Conservation (phyloP, 2,113 vertebrate species). For the Anguilla japonica region DNA sequence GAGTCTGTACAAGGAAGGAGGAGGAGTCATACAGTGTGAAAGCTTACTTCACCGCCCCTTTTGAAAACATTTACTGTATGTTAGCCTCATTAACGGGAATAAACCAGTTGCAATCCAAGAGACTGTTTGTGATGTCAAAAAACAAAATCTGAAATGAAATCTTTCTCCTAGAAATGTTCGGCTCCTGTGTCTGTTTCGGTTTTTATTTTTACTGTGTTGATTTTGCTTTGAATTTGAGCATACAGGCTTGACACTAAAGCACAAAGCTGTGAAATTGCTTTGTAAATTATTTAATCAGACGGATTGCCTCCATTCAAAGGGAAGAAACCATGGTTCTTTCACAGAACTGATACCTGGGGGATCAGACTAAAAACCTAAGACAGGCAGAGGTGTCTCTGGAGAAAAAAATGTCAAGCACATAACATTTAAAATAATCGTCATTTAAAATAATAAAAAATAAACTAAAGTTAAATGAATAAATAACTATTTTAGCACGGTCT, state of each 20-base stretch:
- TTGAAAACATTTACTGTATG: conserved; percentile 3
- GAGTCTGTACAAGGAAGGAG: not conserved
- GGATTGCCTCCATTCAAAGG: conserved; percentile 53
- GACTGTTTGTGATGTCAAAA: conserved; percentile 6
- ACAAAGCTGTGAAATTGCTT: conserved; percentile 60
- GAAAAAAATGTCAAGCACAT: conserved; percentile 10
- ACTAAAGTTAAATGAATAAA: not conserved
- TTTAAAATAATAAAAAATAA: conserved; percentile 7
- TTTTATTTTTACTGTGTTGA: conserved; percentile 33
- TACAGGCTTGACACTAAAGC: conserved; percentile 33
- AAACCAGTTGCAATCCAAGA: conserved; percentile 13
- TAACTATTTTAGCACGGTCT: not conserved
- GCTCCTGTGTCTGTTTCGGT: conserved; percentile 2
- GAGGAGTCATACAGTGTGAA: not conserved
- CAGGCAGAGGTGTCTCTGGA: conserved; percentile 28
- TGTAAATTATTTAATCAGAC: conserved; percentile 70
- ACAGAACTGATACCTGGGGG: conserved; percentile 37
- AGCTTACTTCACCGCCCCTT: not conserved
- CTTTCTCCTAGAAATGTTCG: conserved; percentile 17
- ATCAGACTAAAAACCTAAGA: conserved; percentile 54
- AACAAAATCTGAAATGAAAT: not conserved
- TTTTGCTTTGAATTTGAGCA: conserved; percentile 35
- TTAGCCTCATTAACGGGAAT: conserved; percentile 14
- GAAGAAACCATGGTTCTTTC: conserved; percentile 28
- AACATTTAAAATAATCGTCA: not conserved